Evolutionary conservation across 2,113 vertebrate genomes (phyloP).

Genomic region (Rhadina sibilatrix): DNA sequence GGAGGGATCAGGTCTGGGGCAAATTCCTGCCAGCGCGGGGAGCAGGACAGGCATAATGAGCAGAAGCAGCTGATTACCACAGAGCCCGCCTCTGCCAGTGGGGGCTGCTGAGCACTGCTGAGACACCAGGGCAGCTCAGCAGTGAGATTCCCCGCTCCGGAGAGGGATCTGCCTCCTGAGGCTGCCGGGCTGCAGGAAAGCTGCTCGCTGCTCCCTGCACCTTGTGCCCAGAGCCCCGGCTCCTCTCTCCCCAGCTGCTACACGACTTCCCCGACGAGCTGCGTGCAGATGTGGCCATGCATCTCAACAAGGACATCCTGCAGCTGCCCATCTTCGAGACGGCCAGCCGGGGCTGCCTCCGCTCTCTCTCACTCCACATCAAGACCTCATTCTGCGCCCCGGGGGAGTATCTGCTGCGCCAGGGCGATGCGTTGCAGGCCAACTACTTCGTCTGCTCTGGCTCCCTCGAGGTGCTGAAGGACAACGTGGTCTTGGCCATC

Average conservation of each 20-base stretch:
- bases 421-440: slow-evolving; percentile 91
- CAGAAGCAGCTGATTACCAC: background rate
- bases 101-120: background rate
- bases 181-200: background rate
- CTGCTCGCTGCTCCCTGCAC: background rate
- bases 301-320: slow-evolving; percentile 96
- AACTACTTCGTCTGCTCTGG: slow-evolving; percentile 94
- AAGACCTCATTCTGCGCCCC: slow-evolving; percentile 95
- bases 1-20: background rate
- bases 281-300: slow-evolving; percentile 92
- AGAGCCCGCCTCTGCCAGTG: fast-evolving
- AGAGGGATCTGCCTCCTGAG: background rate
- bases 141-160: fast-evolving
- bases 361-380: slow-evolving; percentile 93
- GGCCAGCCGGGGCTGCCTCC: slow-evolving; percentile 90
- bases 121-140: background rate
- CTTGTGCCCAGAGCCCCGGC: fast-evolving
- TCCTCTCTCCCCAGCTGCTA: slow-evolving; percentile 77
- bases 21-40: fast-evolving
- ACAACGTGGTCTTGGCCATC: slow-evolving; percentile 90
- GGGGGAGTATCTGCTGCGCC: slow-evolving; percentile 91
- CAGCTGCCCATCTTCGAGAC: slow-evolving; percentile 90
- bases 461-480: slow-evolving; percentile 92
- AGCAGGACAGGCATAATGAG: fast-evolving
- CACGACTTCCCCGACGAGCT: slow-evolving; percentile 95